phyloP scores from a whole-genome alignment of 2,888 invertebrate genomes.

The Altica lythri region DNA sequence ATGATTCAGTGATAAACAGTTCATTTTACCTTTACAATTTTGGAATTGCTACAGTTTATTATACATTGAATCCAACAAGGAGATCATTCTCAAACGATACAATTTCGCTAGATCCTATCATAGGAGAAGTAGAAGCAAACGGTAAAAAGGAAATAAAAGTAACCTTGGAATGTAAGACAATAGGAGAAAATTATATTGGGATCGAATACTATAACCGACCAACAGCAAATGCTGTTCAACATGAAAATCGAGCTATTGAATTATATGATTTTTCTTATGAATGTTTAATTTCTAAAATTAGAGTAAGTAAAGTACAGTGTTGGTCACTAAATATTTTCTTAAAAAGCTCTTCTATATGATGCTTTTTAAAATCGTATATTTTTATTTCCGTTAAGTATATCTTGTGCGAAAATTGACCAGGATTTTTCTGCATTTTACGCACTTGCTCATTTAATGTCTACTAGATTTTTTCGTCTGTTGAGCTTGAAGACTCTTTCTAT shows the following conservation, averaged over 20 bases:
- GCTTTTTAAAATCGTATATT: not conserved
- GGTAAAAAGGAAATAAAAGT: slow-evolving; percentile 30
- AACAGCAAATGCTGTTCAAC: slow-evolving; percentile 35
- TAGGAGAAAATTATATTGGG: slow-evolving; percentile 48
- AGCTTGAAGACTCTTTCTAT: too few species aligned
- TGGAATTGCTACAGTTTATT: slow-evolving; percentile 53
- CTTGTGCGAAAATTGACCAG: not conserved
- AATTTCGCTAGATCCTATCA: slow-evolving; percentile 40
- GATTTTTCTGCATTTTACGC: not conserved
- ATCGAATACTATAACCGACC: slow-evolving; percentile 51
- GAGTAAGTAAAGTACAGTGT: slow-evolving; percentile 42
- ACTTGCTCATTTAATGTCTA: too few species aligned
- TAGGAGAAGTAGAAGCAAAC: not conserved
- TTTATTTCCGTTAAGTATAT: not conserved
- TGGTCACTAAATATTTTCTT: not conserved
- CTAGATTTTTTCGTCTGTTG: too few species aligned
- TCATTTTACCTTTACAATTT: slow-evolving; percentile 56
- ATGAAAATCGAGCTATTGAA: slow-evolving; percentile 39
- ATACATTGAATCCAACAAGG: slow-evolving; percentile 35
- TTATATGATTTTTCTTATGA: slow-evolving; percentile 46
- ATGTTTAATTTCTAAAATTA: slow-evolving; percentile 51
- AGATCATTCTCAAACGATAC: slow-evolving; percentile 26
- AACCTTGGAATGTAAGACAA: slow-evolving; percentile 43
- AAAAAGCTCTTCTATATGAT: not conserved
- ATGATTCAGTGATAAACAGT: slow-evolving; percentile 43